A percentile compares a stretch with the other conserved stretches of the same genome.
Conservation (phyloP, 2,113 vertebrate species). For the Aptenodytes forsteri region DNA sequence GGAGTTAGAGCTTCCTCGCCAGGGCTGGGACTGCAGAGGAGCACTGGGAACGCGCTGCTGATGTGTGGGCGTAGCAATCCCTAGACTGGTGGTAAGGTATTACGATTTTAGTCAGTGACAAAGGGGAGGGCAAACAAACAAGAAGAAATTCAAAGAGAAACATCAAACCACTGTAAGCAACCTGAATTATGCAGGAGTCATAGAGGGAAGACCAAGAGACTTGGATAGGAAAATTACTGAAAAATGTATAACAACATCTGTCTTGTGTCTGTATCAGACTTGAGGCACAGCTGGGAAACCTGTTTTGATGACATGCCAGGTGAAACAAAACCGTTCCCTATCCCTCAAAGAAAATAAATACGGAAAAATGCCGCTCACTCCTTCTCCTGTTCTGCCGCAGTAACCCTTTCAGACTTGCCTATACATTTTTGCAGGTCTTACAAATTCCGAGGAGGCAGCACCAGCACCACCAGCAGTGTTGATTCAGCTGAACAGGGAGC, state of each 20-base stretch:
- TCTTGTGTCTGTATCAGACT: neutral
- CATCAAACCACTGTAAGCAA: slow-evolving; percentile 2
- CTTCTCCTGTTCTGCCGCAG: neutral
- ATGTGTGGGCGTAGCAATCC: neutral
- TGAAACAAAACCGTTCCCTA: accelerated
- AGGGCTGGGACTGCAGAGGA: neutral
- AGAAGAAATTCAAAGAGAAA: slow-evolving; percentile 6
- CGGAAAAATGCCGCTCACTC: accelerated
- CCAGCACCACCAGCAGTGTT: neutral
- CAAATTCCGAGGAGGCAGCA: neutral
- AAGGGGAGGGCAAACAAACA: slow-evolving; percentile 8
- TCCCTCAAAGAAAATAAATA: neutral
- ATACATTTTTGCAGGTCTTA: neutral
- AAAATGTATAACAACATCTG: slow-evolving; percentile 52
- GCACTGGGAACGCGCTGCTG: neutral
- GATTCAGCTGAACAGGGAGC: neutral
- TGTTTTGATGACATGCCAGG: neutral
- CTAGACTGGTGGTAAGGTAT: neutral
- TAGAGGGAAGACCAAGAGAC: neutral
- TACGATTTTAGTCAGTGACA: neutral
- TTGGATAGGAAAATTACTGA: neutral
- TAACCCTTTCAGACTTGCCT: neutral
- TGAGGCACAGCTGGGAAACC: neutral
- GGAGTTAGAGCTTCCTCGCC: neutral
- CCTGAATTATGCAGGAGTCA: slow-evolving; percentile 41